phyloP scores from a whole-genome alignment of 1,140 invertebrate genomes.

The Pseudomyrmex concolor region DNA sequence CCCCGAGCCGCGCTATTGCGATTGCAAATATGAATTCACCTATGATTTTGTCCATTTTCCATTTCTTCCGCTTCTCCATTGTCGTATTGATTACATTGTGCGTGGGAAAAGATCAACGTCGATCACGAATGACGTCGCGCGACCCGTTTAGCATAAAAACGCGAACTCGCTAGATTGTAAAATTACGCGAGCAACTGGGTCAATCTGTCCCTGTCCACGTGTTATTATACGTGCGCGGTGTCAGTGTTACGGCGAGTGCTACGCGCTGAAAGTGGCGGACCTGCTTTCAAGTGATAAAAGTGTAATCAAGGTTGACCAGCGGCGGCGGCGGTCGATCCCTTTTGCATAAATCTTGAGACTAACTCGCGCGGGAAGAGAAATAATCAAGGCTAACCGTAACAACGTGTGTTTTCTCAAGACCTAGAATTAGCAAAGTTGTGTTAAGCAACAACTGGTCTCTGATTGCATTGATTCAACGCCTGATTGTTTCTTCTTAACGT shows the following conservation, averaged over 20 bases:
- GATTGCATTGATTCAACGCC: no score
- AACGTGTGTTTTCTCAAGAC: constrained; percentile 51
- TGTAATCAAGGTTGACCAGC: constrained; percentile 57
- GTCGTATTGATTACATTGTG: constrained; percentile 43
- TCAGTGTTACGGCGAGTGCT: constrained; percentile 39
- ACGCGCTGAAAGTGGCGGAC: constrained; percentile 53
- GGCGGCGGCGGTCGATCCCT: constrained; percentile 39
- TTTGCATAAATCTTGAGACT: constrained; percentile 56
- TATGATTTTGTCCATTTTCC: neutral
- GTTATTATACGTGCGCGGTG: constrained; percentile 48
- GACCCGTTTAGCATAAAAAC: constrained; percentile 49
- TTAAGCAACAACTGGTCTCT: neutral
- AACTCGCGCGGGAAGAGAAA: constrained; percentile 37
- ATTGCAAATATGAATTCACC: constrained; percentile 27
- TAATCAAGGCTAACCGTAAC: constrained; percentile 54
- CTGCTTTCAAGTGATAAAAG: constrained; percentile 53
- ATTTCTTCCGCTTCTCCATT: neutral
- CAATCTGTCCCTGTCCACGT: constrained; percentile 30
- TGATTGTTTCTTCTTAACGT: neutral
- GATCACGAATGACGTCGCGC: constrained; percentile 32
- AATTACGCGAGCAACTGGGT: constrained; percentile 45
- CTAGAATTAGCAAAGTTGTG: constrained; percentile 31
- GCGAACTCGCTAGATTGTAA: constrained; percentile 38
- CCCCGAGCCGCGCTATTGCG: neutral
- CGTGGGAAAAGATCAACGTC: constrained; percentile 48